Evolutionary conservation across 2,888 invertebrate genomes (phyloP).

Genomic region (Zaprionus obscuricornis): DNA sequence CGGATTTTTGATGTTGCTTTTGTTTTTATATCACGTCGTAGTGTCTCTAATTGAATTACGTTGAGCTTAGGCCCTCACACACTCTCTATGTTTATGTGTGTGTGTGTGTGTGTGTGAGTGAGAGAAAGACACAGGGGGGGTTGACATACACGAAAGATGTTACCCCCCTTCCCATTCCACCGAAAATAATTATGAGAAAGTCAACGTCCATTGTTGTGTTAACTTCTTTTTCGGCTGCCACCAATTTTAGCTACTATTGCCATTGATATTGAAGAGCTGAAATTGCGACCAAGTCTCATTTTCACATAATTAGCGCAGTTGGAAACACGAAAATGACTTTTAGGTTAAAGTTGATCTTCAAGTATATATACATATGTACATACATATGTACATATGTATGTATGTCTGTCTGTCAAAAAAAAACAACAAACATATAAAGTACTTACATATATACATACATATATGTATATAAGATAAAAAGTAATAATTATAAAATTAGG

Average conservation of each 20-base stretch:
- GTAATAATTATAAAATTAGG: no score
- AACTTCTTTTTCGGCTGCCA: constrained; percentile 41
- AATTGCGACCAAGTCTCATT: constrained; percentile 38
- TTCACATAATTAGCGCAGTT: constrained; percentile 65
- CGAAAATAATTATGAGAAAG: constrained; percentile 68
- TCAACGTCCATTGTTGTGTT: constrained; percentile 61
- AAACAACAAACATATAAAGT: no score
- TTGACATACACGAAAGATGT: no score
- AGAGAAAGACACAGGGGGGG: no score
- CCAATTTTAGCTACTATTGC: constrained; percentile 25
- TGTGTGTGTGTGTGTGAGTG: constrained; percentile 13
- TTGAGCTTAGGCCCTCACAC: constrained; percentile 32
- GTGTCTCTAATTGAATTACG: constrained; percentile 68
- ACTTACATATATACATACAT: no score
- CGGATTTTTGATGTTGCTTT: constrained; percentile 40
- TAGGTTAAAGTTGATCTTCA: constrained; percentile 37
- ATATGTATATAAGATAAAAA: no score
- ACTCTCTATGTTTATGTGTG: no score
- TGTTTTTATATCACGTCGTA: constrained; percentile 47
- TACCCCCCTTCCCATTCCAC: no score
- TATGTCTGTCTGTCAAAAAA: no score
- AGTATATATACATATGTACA: no score
- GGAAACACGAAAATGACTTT: constrained; percentile 11
- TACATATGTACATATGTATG: no score
- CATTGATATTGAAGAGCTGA: constrained; percentile 33